phyloP scores from a whole-genome alignment of 2,797 vertebrate species.

The Champsocephalus gunnari region DNA sequence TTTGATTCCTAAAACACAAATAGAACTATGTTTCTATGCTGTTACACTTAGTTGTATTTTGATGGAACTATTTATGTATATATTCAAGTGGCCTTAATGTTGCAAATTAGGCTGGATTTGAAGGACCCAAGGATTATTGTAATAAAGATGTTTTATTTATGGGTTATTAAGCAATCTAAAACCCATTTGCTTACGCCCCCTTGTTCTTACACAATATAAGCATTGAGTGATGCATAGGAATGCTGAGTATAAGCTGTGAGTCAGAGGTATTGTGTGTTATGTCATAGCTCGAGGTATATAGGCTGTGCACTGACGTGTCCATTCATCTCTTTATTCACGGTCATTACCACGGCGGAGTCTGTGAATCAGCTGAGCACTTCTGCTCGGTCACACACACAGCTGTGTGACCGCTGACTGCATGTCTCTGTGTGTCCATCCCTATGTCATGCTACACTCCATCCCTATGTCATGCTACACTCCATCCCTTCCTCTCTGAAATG shows the following conservation, averaged over 20 bases:
- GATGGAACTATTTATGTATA: neutral
- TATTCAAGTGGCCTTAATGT: neutral
- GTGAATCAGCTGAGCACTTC: constrained; percentile 44
- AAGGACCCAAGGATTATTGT: neutral
- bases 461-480: constrained; percentile 6
- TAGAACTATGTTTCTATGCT: neutral
- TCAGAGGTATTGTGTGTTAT: constrained; percentile 7
- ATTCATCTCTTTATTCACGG: constrained; percentile 36
- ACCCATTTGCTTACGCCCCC: neutral
- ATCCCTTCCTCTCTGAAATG: neutral
- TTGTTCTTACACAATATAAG: neutral
- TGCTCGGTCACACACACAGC: constrained; percentile 18
- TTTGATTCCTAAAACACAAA: neutral
- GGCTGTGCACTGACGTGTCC: constrained; percentile 16
- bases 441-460: constrained; percentile 18
- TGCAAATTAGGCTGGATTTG: neutral
- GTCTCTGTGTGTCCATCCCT: constrained; percentile 10
- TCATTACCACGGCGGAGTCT: constrained; percentile 30
- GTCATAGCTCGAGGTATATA: constrained; percentile 13
- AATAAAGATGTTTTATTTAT: neutral
- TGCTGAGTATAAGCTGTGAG: constrained; percentile 1
- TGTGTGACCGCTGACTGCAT: constrained; percentile 14
- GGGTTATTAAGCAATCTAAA: neutral
- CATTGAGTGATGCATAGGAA: neutral
- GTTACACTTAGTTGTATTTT: neutral